Percentiles rank a stretch among this genome's conserved stretches.
These are phyloP conservation scores for Cryptosula pallasiana DNA, from an alignment of 2,888 invertebrate genomes.

Conservation along the genomic window DNA sequence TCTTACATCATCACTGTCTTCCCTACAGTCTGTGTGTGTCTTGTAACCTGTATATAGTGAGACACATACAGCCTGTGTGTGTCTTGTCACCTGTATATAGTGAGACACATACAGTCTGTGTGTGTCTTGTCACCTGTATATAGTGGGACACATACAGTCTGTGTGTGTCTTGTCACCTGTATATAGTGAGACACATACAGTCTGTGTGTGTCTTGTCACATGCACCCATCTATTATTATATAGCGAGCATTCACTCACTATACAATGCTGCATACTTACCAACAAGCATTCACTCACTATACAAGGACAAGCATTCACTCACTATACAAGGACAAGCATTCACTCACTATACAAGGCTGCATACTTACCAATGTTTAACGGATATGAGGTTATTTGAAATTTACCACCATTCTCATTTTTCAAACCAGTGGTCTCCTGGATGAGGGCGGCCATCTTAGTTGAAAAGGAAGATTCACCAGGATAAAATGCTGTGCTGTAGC, in stretches of 20 bases:
- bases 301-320: no score
- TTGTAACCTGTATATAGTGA: conserved; percentile 44
- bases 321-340: no score
- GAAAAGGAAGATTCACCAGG: conserved; percentile 47
- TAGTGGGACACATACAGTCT: not conserved
- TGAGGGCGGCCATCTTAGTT: conserved; percentile 32
- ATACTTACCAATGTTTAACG: conserved; percentile 38
- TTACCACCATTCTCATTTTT: conserved; percentile 43
- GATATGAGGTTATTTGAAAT: conserved; percentile 48
- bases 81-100: not conserved
- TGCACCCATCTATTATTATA: no score
- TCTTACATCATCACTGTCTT: conserved; percentile 34
- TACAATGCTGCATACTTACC: conserved; percentile 31
- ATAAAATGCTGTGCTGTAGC: conserved; percentile 48
- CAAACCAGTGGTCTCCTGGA: conserved; percentile 41
- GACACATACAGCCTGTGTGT: no score
- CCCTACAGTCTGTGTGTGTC: conserved; percentile 43
- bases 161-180: not conserved
- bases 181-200: not conserved
- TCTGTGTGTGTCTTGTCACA: not conserved
- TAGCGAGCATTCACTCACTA: no score
- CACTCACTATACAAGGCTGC: not conserved
- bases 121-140: not conserved
- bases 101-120: not conserved
- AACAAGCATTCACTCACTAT: no score